Percentiles rank a stretch among this genome's conserved stretches.
Conservation (phyloP, 92 coral and sea anemone species). For the Phenganax marumi region DNA sequence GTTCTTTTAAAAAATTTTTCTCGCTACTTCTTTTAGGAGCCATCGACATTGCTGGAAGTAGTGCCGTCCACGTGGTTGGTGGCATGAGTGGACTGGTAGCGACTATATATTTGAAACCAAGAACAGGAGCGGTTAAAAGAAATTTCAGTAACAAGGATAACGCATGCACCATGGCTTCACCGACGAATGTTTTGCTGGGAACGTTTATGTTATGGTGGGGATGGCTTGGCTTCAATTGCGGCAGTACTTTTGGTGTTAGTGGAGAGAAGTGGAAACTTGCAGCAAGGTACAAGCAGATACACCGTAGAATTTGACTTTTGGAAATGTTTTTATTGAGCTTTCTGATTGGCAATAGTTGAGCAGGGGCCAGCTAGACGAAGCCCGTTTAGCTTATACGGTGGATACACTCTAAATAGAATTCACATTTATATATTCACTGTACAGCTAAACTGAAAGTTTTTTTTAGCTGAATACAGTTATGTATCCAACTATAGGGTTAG, state of each 20-base stretch:
- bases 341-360: too few species aligned
- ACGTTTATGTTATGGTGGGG: slow-evolving; percentile 99
- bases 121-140: slow-evolving; percentile 65
- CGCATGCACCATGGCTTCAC: slow-evolving; percentile 78
- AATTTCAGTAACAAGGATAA: slow-evolving; percentile 35
- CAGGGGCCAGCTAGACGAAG: too few species aligned
- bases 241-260: slow-evolving; percentile 92
- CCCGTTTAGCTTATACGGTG: too few species aligned
- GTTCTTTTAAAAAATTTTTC: too few species aligned
- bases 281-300: slow-evolving; percentile 59
- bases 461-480: too few species aligned
- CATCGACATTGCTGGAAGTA: slow-evolving; percentile 67
- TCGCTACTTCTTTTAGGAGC: slow-evolving; percentile 35
- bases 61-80: slow-evolving; percentile 75
- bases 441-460: too few species aligned
- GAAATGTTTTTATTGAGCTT: too few species aligned
- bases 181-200: slow-evolving; percentile 86
- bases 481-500: too few species aligned
- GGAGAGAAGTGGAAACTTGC: slow-evolving; percentile 95
- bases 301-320: not conserved
- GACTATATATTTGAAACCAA: slow-evolving; percentile 75
- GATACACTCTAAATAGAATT: too few species aligned
- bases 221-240: slow-evolving; percentile 98
- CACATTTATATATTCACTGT: too few species aligned
- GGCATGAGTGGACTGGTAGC: slow-evolving; percentile 87